Conservation (phyloP, 2,888 invertebrate genomes). For the Herminia tarsipennalis region DNA sequence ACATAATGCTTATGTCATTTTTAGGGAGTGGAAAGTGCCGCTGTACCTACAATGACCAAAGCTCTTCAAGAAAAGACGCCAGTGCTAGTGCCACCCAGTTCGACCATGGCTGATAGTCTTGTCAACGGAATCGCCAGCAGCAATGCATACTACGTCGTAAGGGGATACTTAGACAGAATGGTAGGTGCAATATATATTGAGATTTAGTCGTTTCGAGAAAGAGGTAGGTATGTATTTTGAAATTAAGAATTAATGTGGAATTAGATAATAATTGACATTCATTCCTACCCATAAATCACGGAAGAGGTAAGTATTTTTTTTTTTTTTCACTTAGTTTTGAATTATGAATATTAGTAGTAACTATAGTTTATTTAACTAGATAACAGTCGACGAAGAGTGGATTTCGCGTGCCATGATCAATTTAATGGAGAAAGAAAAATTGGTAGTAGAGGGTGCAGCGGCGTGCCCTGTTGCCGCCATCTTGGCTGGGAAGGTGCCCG, state of each 20-base stretch:
- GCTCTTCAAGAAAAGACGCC: conserved; percentile 89
- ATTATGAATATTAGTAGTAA: no score
- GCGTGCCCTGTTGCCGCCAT: conserved; percentile 92
- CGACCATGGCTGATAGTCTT: conserved; percentile 93
- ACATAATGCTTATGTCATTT: not conserved
- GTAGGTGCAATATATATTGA: conserved; percentile 53
- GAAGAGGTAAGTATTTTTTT: no score
- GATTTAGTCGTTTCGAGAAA: no score
- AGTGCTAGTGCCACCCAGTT: conserved; percentile 84
- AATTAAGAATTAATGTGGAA: no score
- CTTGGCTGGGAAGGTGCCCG: conserved; percentile 89
- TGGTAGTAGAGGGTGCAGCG: conserved; percentile 94
- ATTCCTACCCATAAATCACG: no score
- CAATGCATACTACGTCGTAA: conserved; percentile 91
- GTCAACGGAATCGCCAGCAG: conserved; percentile 91
- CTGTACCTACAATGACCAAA: conserved; percentile 90
- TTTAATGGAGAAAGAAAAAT: conserved; percentile 91
- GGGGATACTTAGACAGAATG: conserved; percentile 90
- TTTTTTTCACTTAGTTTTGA: no score
- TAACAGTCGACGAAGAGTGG: conserved; percentile 90
- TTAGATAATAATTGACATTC: no score
- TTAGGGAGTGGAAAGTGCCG: conserved; percentile 94
- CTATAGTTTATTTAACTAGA: no score
- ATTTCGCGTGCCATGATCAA: conserved; percentile 91
- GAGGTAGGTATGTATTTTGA: no score